These are phyloP conservation scores for Diadema setosum DNA, from an alignment of 35 echinoderm and acorn worm species.

Conservation along the genomic window DNA sequence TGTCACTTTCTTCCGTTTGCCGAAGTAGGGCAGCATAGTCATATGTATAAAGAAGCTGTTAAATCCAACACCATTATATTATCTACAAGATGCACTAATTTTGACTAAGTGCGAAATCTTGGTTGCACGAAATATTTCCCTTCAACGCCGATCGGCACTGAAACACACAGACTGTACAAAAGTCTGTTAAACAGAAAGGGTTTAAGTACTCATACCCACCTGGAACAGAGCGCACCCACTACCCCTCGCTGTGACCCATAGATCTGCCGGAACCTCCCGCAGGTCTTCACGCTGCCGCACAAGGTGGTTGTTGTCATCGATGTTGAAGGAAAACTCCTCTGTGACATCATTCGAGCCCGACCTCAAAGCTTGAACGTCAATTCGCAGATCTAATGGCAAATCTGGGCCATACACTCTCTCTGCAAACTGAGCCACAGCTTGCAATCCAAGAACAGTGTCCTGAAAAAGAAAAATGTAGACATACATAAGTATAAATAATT, in stretches of 20 bases:
- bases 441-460: constrained; percentile 32
- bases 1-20: no score
- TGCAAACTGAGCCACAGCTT: constrained; percentile 12
- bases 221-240: constrained; percentile 26
- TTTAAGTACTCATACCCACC: background rate
- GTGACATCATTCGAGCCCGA: background rate
- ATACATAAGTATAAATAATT: no score
- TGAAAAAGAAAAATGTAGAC: no score
- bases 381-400: background rate
- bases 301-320: background rate
- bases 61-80: no score
- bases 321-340: background rate
- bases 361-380: background rate
- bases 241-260: background rate
- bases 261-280: background rate
- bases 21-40: no score
- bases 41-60: no score
- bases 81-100: no score
- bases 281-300: constrained; percentile 2
- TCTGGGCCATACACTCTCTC: background rate
- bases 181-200: no score
- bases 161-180: background rate
- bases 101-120: no score
- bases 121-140: no score
- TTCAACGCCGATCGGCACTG: no score